Base-by-base conservation (phyloP, 1,140 invertebrate genomes). In the Hylaeus anthracinus region DNA sequence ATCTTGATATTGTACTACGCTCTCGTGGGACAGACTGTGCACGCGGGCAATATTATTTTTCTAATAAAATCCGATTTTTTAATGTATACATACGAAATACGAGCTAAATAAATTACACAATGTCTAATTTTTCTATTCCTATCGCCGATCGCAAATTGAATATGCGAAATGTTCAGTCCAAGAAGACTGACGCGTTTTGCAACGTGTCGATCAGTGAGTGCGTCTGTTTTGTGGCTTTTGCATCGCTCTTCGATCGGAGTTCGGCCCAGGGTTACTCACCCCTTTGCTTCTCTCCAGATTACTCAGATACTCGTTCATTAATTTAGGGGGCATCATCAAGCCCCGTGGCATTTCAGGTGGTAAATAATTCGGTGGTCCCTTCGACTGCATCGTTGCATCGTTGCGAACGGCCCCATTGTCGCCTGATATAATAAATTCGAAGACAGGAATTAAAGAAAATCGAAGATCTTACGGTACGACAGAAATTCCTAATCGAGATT, bases 251-350 rank as follows among this genome's bases (percentile, higher is more conserved):
- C 77, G 58, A 66, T 56, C 56, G 5, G 61, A 12, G 39, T 10
- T 43, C 9, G 9, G 2, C 4, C 43, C 71, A 37, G 77, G 77
- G 77, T 84, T 92, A 92, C 89, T 92, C 88, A 92, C 92, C 88
- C 79, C 66, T 87, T 83, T 91, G 69, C 75, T 90, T 89, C 85
- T 86, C 10, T 88, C 85, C 15, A 92, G 64, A 73, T 79, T 91
- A 76, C 76, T 90, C 43, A 93, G 63, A 72, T 92, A 93, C 41
- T 89, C 80, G 48, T 85, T 89, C 60, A 93, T 83, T 56, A 92
- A 83, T 90, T 92, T 91, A 43, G 92, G 88, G 9, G 92, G 82
- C 58, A 91, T 87, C 72, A 86, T 78, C 81, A 88, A 83, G 10
- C 84, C 79, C n/a, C 79, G 12, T 55, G 84, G 66, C 15, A 72